Conservation (phyloP, 2,888 invertebrate species). For the Saturnia pavonia region DNA sequence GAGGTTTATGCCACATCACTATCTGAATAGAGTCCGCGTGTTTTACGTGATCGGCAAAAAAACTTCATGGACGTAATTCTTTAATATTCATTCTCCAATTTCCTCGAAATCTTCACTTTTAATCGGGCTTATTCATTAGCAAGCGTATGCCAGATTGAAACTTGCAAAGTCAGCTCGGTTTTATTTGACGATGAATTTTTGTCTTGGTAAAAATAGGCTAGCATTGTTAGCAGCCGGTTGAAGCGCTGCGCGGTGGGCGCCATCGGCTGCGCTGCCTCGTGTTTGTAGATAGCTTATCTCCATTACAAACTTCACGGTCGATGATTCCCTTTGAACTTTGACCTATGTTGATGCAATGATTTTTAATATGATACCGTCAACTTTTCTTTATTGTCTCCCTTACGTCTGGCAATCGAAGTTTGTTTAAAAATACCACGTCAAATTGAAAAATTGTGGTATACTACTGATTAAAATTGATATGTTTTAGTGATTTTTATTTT, state of each 20-base stretch:
- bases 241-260: not conserved
- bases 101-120: too few species aligned
- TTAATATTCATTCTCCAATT: too few species aligned
- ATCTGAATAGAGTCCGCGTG: too few species aligned
- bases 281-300: not conserved
- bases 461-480: not conserved
- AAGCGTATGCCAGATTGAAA: too few species aligned
- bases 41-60: too few species aligned
- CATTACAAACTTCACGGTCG: not conserved
- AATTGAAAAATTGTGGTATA: not conserved
- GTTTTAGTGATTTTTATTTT: not conserved
- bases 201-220: not conserved
- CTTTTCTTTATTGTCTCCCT: not conserved
- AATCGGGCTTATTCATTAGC: too few species aligned
- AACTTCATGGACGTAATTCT: too few species aligned
- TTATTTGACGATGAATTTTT: not conserved
- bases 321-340: not conserved
- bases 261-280: not conserved
- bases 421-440: not conserved
- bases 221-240: not conserved
- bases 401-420: not conserved
- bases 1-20: too few species aligned
- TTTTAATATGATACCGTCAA: not conserved
- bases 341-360: not conserved
- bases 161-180: too few species aligned